phyloP scores from a whole-genome alignment of 2,797 vertebrate genomes.

The Malurus leucopterus region DNA sequence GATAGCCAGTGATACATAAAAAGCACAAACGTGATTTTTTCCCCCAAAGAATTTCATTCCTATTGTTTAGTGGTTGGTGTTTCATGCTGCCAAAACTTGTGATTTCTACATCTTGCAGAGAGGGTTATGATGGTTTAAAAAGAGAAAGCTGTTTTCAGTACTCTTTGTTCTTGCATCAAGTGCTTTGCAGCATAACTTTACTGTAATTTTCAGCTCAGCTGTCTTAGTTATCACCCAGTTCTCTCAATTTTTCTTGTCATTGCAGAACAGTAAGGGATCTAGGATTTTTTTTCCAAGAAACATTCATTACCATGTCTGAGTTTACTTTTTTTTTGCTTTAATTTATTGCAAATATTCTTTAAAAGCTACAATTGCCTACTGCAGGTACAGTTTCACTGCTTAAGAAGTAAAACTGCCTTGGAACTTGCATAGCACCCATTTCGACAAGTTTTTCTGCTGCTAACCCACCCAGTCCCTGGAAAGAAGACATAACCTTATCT shows the following conservation, averaged over 20 bases:
- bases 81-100: neutral
- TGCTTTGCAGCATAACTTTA: neutral
- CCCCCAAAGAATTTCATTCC: neutral
- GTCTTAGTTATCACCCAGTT: neutral
- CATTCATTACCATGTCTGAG: neutral
- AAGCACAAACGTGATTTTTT: neutral
- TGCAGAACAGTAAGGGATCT: neutral
- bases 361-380: neutral
- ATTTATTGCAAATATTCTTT: neutral
- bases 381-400: neutral
- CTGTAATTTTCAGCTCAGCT: neutral
- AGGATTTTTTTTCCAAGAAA: neutral
- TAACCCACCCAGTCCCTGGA: neutral
- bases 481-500: neutral
- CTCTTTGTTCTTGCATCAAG: neutral
- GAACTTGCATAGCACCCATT: neutral
- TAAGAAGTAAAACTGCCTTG: neutral
- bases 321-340: neutral
- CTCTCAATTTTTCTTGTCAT: neutral
- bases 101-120: neutral
- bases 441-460: neutral
- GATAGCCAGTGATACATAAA: neutral
- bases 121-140: neutral
- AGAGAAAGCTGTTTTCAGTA: neutral
- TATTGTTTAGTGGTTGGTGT: neutral